Evolutionary conservation across 2,113 vertebrate genomes (phyloP), one percentile per base, ranked within the genome.

Genomic region (Onychostruthus taczanowskii): DNA sequence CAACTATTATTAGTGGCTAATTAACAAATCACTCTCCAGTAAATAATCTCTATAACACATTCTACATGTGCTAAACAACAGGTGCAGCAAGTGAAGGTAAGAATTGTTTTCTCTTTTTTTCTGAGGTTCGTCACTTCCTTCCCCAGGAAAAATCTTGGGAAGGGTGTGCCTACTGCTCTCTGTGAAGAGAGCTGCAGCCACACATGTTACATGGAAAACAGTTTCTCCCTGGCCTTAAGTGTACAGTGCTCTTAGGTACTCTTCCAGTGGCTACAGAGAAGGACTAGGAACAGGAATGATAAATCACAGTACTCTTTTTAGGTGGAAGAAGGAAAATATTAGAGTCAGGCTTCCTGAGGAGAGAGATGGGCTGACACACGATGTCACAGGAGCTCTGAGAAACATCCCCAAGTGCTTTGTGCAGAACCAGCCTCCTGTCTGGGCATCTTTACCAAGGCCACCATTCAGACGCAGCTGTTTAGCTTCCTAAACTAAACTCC

Each of bases 331-430:
- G 9, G 16, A 52, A 68, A 37, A 80, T 0, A 43, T 52, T n/a
- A 46, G 10, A 80, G 16, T 55, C 47, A 64, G 68, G 8, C 3
- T 75, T 66, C 4, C 37, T 49, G 66, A 58, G 21, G 11, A 52
- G 46, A 43, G 68, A 56, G 17, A 37, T n/a, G n/a, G 84, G 7
- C 16, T 41, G 50, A 14, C 35, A 53, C 13, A n/a, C 2, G 1
- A 3, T 47, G 49, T 30, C 35, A 49, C 31, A 53, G 31, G 20
- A 27, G 4, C 9, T 63, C 31, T 70, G 37, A 49, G 19, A 69
- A 75, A 64, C 24, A 28, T 5, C 13, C 28, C 14, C 35, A 0
- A 1, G 21, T 27, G 21, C 28, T 86, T 47, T 1, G 1, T 13
- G 12, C 47, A 23, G 26, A 59, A 18, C 22, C 16, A 61, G 5